Conservation (phyloP, 2,113 vertebrate species). For the Carassius auratus region DNA sequence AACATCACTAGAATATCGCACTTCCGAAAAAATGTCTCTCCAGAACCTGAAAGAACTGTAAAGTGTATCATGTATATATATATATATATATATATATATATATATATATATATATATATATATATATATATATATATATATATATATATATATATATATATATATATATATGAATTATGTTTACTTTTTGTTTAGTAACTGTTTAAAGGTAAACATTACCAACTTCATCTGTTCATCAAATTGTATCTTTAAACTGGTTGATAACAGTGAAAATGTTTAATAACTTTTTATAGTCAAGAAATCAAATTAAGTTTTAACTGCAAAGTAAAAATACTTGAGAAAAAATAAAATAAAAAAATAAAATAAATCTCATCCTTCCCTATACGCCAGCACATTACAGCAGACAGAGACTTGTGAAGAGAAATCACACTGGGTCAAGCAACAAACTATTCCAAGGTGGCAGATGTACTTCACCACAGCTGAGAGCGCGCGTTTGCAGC, state of each 20-base stretch:
- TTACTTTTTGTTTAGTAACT: no score
- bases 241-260: background rate
- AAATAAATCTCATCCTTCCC: background rate
- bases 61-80: no score
- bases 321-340: background rate
- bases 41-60: no score
- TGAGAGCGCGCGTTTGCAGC: background rate
- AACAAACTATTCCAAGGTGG: background rate
- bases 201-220: background rate
- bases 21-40: no score
- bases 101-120: no score
- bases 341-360: background rate
- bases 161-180: no score
- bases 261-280: background rate
- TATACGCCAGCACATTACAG: background rate
- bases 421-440: constrained; percentile 13
- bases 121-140: no score
- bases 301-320: background rate
- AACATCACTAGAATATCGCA: no score
- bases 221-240: background rate
- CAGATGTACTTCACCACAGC: constrained; percentile 9
- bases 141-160: no score
- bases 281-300: background rate
- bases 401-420: background rate
- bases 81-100: no score